Base-by-base conservation (phyloP, 2,888 invertebrate species). In the Aleiodes testaceus region DNA sequence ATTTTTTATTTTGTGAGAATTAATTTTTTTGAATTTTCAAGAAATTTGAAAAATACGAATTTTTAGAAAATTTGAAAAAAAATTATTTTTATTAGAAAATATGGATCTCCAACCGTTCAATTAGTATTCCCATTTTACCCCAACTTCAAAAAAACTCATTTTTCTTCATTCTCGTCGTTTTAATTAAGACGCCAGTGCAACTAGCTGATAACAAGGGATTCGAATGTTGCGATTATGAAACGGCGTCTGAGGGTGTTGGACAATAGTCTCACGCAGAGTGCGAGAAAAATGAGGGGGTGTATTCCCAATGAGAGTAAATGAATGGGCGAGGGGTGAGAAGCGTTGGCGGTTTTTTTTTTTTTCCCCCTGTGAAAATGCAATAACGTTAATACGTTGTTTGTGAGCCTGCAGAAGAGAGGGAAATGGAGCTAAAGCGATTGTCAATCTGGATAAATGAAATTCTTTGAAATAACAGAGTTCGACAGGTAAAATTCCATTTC, bases 291-390 rank as follows among this genome's bases (percentile, higher is more conserved):
- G 30, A n/a, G 16, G 30, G 55, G 55, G 55, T 55, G 26, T 26
- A 49, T 49, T 55, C 22, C 30, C n/a, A n/a, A 55, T 55, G 26
- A 55, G 55, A 30, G 30, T 7, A 30, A 55, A 55, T 55, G 30
- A 26, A 26, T n/a, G 55, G 30, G n/a, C 1, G 26, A 30, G 55
- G 9, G 55, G 30, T 12, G 55, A 55, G 50, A 50, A 18, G n/a
- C 14, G 7, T 9, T 55, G 50, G 20, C 50, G 20, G 11, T 3
- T 18, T 50, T 50, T n/a, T 30, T 18, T 26, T 53, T 11, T 20
- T 11, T 7, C 22, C n/a, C 0, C 26, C 55, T 30, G 26, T 26
- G 14, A 12, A 16, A 55, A 14, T 55, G 55, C 55, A 55, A 55
- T 55, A 55, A 55, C 26, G 30, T 12, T 55, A 55, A 49, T 49